phyloP scores from a whole-genome alignment of 2,797 vertebrate genomes.

The Microhierax caerulescens region DNA sequence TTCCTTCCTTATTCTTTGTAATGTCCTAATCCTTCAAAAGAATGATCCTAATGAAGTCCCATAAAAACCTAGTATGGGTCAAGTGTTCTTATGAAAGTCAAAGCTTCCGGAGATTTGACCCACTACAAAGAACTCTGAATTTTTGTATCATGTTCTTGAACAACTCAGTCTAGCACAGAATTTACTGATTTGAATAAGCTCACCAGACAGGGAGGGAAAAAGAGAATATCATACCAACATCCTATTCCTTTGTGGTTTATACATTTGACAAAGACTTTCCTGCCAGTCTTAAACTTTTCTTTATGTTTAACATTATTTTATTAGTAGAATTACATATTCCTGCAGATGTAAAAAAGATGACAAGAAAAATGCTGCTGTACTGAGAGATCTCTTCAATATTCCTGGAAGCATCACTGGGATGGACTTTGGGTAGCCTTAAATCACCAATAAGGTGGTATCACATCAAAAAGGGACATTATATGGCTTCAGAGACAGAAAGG shows the following conservation, averaged over 20 bases:
- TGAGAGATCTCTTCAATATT: background rate
- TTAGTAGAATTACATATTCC: background rate
- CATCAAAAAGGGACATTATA: background rate
- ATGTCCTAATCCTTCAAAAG: background rate
- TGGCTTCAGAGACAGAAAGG: background rate
- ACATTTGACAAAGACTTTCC: background rate
- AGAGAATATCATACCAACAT: background rate
- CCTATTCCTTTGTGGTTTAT: background rate
- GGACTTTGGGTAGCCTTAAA: background rate
- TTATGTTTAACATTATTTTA: constrained; percentile 2
- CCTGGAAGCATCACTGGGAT: background rate
- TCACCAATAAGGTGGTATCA: background rate
- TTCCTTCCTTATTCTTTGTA: background rate
- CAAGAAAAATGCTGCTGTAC: background rate
- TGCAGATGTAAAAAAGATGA: background rate
- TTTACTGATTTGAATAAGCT: background rate
- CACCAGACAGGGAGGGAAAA: fast-evolving
- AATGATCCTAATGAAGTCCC: background rate
- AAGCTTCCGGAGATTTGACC: background rate
- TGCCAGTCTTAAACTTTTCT: background rate
- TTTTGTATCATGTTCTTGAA: background rate
- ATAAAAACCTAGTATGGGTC: background rate
- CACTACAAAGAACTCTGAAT: background rate
- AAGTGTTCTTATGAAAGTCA: background rate
- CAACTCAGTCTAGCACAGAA: background rate